Conservation (phyloP, 2,797 vertebrate species). For the Fundulus diaphanus region DNA sequence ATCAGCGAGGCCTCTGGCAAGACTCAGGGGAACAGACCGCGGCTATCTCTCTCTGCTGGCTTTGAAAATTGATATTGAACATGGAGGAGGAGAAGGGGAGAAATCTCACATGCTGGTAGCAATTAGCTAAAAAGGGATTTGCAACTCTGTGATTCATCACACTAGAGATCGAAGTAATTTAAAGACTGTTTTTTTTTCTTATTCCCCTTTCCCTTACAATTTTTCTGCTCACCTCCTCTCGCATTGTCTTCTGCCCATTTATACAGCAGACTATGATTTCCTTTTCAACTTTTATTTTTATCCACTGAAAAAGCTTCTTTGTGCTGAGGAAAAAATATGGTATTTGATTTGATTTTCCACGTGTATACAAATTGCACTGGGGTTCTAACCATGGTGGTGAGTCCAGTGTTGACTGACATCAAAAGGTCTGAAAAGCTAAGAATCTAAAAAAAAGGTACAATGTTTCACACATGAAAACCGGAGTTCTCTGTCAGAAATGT, state of each 20-base stretch:
- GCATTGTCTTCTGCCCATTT: slow-evolving; percentile 81
- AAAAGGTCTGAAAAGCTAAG: background rate
- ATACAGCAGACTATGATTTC: slow-evolving; percentile 85
- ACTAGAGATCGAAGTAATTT: slow-evolving; percentile 93
- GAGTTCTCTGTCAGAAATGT: too few relatives aligned
- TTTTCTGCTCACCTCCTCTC: slow-evolving; percentile 74
- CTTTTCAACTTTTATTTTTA: slow-evolving; percentile 83
- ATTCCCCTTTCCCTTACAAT: slow-evolving; percentile 35
- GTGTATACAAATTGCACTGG: slow-evolving; percentile 77
- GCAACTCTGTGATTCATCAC: slow-evolving; percentile 96
- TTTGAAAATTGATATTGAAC: slow-evolving; percentile 99
- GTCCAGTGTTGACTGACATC: slow-evolving; percentile 57
- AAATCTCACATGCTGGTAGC: slow-evolving; percentile 96
- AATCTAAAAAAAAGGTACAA: background rate
- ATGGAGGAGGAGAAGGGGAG: slow-evolving; percentile 82
- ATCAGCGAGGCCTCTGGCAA: slow-evolving; percentile 86
- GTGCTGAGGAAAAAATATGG: slow-evolving; percentile 74
- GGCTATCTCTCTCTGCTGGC: slow-evolving; percentile 90
- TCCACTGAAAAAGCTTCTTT: slow-evolving; percentile 75
- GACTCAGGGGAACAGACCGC: slow-evolving; percentile 87
- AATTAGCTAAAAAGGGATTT: slow-evolving; percentile 99
- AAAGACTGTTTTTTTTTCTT: slow-evolving; percentile 83
- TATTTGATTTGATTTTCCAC: slow-evolving; percentile 79
- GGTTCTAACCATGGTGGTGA: slow-evolving; percentile 62
- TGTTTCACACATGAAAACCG: background rate